Evolutionary conservation across 2,888 invertebrate species (phyloP).

Genomic region (Archaeoteleia sp.): DNA sequence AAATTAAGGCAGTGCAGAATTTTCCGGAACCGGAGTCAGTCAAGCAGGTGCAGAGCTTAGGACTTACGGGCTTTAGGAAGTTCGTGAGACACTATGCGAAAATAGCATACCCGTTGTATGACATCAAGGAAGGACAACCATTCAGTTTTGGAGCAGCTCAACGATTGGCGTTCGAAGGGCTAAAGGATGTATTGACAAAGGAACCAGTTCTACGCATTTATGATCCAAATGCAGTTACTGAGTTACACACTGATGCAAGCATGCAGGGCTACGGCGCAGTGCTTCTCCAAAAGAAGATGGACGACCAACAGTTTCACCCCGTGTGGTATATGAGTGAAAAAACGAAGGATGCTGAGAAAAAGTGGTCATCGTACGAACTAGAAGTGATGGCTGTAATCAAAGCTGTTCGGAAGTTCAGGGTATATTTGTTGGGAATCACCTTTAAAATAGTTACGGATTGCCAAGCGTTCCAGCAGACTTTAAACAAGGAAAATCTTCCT

Average conservation of each 20-base stretch:
- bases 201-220: constrained; percentile 55
- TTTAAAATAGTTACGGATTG: constrained; percentile 4
- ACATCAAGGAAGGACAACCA: constrained; percentile 21
- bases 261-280: constrained; percentile 15
- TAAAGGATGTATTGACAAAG: not conserved
- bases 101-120: constrained; percentile 55
- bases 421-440: constrained; percentile 1
- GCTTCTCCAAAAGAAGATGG: not conserved
- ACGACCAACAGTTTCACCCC: constrained; percentile 7
- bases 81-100: constrained; percentile 28
- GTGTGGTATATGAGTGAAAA: constrained; percentile 3
- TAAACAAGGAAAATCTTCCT: not conserved
- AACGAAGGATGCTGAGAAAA: not conserved
- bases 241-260: constrained; percentile 29
- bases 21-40: constrained; percentile 15
- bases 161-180: constrained; percentile 2
- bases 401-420: not conserved
- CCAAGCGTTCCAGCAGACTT: constrained; percentile 2
- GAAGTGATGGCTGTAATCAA: not conserved
- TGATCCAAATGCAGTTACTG: constrained; percentile 24
- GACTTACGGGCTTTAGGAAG: constrained; percentile 37
- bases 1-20: constrained; percentile 3
- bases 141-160: no score
- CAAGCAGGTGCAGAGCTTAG: constrained; percentile 16
- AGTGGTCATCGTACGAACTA: not conserved